phyloP scores from a whole-genome alignment of 1,140 invertebrate species.

The Drosophila mauritiana region DNA sequence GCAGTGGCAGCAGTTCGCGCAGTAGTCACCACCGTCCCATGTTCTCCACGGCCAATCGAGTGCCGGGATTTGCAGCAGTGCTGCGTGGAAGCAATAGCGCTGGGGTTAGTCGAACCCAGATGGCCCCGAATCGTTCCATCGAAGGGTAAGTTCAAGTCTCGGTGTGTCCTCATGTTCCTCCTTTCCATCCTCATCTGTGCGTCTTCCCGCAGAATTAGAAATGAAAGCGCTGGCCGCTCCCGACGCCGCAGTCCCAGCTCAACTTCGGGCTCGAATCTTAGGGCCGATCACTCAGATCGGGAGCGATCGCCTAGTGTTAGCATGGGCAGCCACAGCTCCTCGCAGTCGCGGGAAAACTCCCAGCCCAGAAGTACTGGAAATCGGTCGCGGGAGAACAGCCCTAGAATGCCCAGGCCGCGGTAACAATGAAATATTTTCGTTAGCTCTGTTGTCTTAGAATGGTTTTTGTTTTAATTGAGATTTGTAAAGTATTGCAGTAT shows the following conservation, averaged over 20 bases:
- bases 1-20: constrained; percentile 57
- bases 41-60: constrained; percentile 87
- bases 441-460: constrained; percentile 8
- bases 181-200: constrained; percentile 6
- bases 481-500: neutral
- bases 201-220: constrained; percentile 65
- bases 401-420: constrained; percentile 89
- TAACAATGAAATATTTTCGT: constrained; percentile 29
- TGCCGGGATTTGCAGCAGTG: constrained; percentile 89
- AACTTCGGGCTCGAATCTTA: constrained; percentile 46
- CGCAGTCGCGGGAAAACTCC: constrained; percentile 73
- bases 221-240: constrained; percentile 78
- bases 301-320: constrained; percentile 71
- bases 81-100: constrained; percentile 86
- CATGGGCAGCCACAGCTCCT: constrained; percentile 66
- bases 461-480: neutral
- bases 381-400: constrained; percentile 89
- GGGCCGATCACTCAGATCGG: constrained; percentile 43
- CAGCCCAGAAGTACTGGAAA: constrained; percentile 73
- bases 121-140: constrained; percentile 78
- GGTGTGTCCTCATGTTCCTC: neutral
- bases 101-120: constrained; percentile 77
- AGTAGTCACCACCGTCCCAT: constrained; percentile 85
- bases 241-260: constrained; percentile 71
- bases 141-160: constrained; percentile 64